Evolutionary conservation across 1,140 invertebrate species (phyloP).

Genomic region (Megathymus violae): DNA sequence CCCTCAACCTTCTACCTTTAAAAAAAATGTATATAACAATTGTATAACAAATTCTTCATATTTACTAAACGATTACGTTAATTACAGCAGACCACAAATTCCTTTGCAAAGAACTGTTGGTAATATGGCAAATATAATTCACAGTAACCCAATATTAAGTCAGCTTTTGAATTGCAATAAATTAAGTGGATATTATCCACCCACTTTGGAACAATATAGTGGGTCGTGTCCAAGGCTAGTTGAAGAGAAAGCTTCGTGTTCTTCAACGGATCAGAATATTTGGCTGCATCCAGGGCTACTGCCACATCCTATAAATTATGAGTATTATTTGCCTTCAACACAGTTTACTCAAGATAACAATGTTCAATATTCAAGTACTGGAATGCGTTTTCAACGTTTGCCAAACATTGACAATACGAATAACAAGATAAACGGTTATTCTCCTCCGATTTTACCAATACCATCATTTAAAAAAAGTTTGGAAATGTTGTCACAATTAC

Average conservation of each 20-base stretch:
- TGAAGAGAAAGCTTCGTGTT: neutral
- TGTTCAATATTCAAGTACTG: neutral
- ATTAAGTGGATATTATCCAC: neutral
- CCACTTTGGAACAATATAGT: neutral
- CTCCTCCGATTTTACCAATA: conserved; percentile 59
- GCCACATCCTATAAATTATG: neutral
- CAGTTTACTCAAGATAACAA: neutral
- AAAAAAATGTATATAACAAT: neutral
- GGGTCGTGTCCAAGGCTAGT: neutral
- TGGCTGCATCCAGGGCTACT: neutral
- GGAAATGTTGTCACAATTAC: conserved; percentile 31
- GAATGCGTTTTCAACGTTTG: neutral
- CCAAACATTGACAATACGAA: neutral
- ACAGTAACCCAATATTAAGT: neutral
- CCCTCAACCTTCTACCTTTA: neutral
- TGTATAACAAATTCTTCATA: neutral
- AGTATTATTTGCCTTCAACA: neutral
- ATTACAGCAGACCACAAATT: neutral
- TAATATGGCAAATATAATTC: neutral
- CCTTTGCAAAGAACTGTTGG: neutral
- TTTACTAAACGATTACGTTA: neutral
- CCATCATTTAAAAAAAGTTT: conserved; percentile 48
- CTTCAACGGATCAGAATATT: neutral
- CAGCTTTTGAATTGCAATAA: conserved; percentile 1
- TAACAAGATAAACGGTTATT: conserved; percentile 43